Percentiles rank a stretch among this genome's conserved stretches.
Conservation (phyloP, 2,113 vertebrate genomes). For the Panthera tigris region DNA sequence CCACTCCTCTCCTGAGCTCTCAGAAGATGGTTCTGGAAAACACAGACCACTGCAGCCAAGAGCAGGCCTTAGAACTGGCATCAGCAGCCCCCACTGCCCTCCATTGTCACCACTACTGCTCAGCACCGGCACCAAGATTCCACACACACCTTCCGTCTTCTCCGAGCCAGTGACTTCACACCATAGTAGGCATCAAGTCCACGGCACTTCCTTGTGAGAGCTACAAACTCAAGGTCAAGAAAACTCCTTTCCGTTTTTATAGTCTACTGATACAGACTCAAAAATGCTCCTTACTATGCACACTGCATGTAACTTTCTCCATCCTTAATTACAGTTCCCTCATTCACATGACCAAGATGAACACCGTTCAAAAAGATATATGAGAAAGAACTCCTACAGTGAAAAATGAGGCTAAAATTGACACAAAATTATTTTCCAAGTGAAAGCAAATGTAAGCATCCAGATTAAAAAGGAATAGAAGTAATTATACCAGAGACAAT, state of each 20-base stretch:
- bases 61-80: not conserved
- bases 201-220: too few relatives aligned
- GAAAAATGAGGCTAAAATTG: not conserved
- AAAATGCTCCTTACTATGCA: not conserved
- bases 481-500: constrained; percentile 25
- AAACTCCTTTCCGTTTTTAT: not conserved
- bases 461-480: not conserved
- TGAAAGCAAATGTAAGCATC: constrained; percentile 3
- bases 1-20: not conserved
- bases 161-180: not conserved
- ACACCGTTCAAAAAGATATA: not conserved
- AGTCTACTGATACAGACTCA: not conserved
- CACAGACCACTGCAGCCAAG: not conserved
- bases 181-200: rapidly evolving
- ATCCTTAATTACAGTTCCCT: not conserved
- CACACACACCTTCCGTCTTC: not conserved
- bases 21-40: not conserved
- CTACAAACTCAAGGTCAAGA: not conserved
- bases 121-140: not conserved
- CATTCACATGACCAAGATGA: not conserved
- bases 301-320: not conserved
- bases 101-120: not conserved
- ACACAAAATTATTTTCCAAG: not conserved
- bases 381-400: not conserved
- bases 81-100: not conserved